Evolutionary conservation across 2,113 vertebrate species (phyloP).

Genomic region (Taxidea taxus): DNA sequence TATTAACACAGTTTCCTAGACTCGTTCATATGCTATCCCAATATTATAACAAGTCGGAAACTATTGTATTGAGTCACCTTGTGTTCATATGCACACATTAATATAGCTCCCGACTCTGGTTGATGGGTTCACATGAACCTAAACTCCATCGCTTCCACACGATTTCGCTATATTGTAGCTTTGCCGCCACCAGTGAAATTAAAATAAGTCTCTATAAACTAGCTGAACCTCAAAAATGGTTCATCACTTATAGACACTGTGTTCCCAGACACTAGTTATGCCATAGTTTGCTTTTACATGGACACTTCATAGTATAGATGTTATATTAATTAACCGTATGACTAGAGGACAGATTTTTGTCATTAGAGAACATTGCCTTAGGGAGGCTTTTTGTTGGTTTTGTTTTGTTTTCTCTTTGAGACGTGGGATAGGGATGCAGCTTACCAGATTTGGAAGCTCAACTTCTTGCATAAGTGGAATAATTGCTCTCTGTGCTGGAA

Average conservation of each 20-base stretch:
- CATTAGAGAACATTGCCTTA: not conserved
- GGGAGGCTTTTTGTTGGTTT: not conserved
- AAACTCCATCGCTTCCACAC: not conserved
- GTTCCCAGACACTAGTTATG: not conserved
- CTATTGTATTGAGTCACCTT: not conserved
- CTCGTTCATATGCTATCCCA: not conserved
- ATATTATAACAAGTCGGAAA: not conserved
- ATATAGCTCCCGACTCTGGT: not conserved
- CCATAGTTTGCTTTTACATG: not conserved
- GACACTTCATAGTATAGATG: not conserved
- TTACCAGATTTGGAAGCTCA: conserved; percentile 1
- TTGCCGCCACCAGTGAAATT: not conserved
- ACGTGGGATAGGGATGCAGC: not conserved
- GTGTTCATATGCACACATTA: not conserved
- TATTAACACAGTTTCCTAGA: not conserved
- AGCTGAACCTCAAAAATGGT: not conserved
- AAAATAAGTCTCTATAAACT: not conserved
- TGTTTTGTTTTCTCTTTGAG: not conserved
- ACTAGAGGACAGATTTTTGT: not conserved
- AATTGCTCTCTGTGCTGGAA: not conserved
- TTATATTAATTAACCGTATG: not conserved
- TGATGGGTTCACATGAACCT: not conserved
- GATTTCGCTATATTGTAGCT: not conserved
- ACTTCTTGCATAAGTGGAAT: not conserved
- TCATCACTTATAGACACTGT: not conserved